Conservation (phyloP, 2,113 vertebrate genomes). For the Oriolus oriolus region DNA sequence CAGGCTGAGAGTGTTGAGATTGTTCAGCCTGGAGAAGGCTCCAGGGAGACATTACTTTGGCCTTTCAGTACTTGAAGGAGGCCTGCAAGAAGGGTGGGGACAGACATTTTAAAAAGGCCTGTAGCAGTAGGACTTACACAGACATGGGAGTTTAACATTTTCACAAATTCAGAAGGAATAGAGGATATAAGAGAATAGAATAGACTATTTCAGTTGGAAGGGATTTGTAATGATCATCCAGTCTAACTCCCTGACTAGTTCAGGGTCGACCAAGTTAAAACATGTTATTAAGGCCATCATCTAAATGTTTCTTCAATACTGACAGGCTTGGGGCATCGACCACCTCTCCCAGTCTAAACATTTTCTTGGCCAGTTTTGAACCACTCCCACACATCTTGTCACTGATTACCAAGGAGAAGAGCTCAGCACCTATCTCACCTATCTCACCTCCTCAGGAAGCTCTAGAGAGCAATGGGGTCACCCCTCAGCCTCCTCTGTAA, state of each 20-base stretch:
- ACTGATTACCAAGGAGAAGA: neutral
- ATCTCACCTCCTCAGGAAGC: neutral
- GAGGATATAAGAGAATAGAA: neutral
- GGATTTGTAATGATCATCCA: neutral
- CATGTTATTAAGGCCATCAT: neutral
- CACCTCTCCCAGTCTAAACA: neutral
- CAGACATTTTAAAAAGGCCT: neutral
- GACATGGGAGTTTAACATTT: neutral
- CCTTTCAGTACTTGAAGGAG: neutral
- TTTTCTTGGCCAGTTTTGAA: neutral
- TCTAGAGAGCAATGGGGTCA: neutral
- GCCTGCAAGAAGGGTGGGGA: too few relatives aligned
- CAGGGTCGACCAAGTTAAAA: neutral
- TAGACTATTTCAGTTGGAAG: neutral
- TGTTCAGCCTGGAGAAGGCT: neutral
- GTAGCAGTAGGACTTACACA: neutral
- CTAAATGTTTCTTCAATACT: neutral
- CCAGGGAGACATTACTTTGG: neutral
- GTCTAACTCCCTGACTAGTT: neutral
- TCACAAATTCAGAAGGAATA: neutral
- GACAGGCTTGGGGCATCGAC: rapidly evolving
- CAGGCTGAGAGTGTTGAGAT: neutral
- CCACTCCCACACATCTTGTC: neutral
- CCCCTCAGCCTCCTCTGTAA: neutral
- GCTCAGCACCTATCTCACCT: neutral